Evolutionary conservation across 2,888 invertebrate genomes (phyloP), one percentile per base, ranked within the genome.

Genomic region (Diabrotica balteata): DNA sequence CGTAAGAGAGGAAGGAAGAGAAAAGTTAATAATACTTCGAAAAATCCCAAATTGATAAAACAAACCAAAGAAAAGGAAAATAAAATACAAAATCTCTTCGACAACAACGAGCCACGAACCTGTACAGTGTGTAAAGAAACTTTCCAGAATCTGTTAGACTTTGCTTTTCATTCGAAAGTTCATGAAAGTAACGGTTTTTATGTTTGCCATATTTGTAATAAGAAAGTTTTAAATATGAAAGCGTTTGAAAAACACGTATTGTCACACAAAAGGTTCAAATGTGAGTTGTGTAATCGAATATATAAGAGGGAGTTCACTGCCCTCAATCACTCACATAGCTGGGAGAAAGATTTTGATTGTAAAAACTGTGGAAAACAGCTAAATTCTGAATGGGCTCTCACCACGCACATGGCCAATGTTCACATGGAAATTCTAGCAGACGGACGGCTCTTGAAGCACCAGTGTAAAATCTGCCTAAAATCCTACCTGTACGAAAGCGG

Each of bases 71-170:
- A 69, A 58, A 68, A 69, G 11, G 62, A 68, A 54, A 70, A 72
- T 51, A 66, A 67, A 63, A 69, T 72, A 8, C 65, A 57, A 57
- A 69, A 69, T 10, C 17, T 70, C 7, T 66, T 72, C 49, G 68
- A 72, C 45, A 47, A 67, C 50, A 42, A 66, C 8, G 72, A 74
- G 8, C 82, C 85, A 5, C 85, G 87, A 54, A 84, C 85, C 55
- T 88, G 88, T 67, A 85, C 85, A 60, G 68, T 86, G 59, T 88
- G 88, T 52, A 85, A 86, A 4, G 85, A 86, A 67, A 81, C 85
- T 8, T 88, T 87, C 72, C 85, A 67, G 11, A 66, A 63, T 8
- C 60, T 67, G 10, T 3, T 71, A 45, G 70, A 70, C 8, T 70
- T 62, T 45, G 79, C 75, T 7, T 69, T 77, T 11, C 79, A 79